phyloP scores from a whole-genome alignment of 2,113 vertebrate genomes.

The Candoia aspera region DNA sequence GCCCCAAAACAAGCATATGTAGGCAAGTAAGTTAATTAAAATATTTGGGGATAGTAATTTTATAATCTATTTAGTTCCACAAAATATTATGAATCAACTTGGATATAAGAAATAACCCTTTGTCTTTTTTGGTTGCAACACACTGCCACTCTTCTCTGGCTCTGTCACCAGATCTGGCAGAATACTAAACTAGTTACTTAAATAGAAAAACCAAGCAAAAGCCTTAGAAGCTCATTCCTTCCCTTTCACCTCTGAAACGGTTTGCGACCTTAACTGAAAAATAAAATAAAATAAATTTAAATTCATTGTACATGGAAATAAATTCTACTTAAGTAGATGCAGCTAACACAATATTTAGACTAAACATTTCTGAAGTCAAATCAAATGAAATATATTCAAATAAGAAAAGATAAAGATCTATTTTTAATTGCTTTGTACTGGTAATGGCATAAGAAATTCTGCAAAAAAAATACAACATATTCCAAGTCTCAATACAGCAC shows the following conservation, averaged over 20 bases:
- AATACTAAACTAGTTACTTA: background rate
- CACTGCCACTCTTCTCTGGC: background rate
- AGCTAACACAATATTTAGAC: background rate
- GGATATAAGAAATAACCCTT: background rate
- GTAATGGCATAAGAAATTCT: background rate
- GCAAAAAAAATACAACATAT: too few species aligned
- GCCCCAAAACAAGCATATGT: background rate
- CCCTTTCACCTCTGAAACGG: background rate
- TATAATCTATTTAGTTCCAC: background rate
- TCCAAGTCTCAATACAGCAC: background rate
- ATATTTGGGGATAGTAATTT: background rate
- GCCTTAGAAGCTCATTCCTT: background rate
- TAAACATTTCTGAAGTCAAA: background rate
- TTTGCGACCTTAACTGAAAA: background rate
- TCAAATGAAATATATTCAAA: conserved; percentile 8
- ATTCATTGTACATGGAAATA: background rate
- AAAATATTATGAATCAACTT: background rate
- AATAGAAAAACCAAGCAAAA: background rate
- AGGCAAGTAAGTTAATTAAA: background rate
- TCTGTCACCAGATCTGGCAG: background rate
- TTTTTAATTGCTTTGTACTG: background rate
- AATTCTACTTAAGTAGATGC: background rate
- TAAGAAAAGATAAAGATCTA: background rate
- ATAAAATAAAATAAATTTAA: background rate
- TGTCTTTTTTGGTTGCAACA: background rate